Conservation (phyloP, 2,113 vertebrate species). For the Cryptomyrus ogoouensis region DNA sequence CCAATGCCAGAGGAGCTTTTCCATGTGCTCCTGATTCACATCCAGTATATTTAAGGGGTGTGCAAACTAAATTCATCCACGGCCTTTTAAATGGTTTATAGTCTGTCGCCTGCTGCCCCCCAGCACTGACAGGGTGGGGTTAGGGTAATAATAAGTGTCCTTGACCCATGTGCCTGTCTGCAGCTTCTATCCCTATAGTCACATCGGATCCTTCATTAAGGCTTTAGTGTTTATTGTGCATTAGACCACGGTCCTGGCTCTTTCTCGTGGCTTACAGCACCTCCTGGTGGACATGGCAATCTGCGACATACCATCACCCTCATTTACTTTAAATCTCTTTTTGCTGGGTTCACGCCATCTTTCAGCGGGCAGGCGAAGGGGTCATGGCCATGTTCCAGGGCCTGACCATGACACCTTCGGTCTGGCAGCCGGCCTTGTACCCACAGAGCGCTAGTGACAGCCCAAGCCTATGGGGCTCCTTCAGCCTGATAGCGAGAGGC, state of each 20-base stretch:
- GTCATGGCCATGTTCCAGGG: neutral
- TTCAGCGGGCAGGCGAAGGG: neutral
- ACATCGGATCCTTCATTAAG: neutral
- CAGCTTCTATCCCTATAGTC: neutral
- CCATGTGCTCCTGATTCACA: neutral
- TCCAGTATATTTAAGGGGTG: neutral
- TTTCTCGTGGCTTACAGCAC: neutral
- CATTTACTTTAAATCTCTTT: neutral
- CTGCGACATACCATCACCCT: neutral
- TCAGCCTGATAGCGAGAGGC: neutral
- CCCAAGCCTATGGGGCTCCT: neutral
- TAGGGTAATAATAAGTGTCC: neutral
- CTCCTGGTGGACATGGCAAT: neutral
- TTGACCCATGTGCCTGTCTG: neutral
- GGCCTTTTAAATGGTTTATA: conserved; percentile 27
- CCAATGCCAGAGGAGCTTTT: conserved; percentile 28
- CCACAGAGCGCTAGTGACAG: neutral
- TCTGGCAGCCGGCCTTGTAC: neutral
- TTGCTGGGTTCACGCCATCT: neutral
- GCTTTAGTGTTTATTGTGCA: neutral
- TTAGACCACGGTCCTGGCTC: neutral
- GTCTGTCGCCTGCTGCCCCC: neutral
- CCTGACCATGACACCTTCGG: neutral
- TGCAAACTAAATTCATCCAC: conserved; percentile 32
- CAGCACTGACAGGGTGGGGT: neutral